Evolutionary conservation across 2,888 invertebrate species (phyloP), one percentile per base, ranked within the genome.

Genomic region (Eupeodes latifasciatus): DNA sequence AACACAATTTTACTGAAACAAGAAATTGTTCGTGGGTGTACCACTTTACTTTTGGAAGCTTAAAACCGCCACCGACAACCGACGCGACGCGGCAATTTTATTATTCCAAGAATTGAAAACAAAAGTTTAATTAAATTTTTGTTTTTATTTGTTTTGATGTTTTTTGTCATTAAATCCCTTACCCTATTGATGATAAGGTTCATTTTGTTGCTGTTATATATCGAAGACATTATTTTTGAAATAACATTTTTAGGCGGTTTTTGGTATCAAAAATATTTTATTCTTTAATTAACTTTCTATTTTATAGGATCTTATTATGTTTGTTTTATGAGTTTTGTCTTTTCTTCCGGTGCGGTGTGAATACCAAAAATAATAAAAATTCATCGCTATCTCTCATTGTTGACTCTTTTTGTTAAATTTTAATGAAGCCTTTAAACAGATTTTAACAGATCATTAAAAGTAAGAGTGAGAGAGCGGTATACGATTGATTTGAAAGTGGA

Each of bases 31-130:
- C 36, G 83, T 51, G 79, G 71, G 72, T 53, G 79, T 59, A 59
- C n/a, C 47, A 72, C 57, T 57, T 47, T 72, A 57, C 44, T 72
- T 40, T 40, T 57, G 59, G n/a, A 57, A 57, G 16, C 72, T 72
- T 72, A 72, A 59, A 34, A 57, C 14, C 14, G 3, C 19, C 19
- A 19, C 19, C 19, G 19, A 19, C 19, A 19, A 19, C 19, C 19
- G 19, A 19, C 19, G 19, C 19, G 19, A 19, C 19, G 27, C 12
- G 0, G 2, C 19, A 5, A 14, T 72, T 71, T 75, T 75, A 79
- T 83, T 75, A 71, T 69, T 76, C 64, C 40, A 76, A 5, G 40
- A 40, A 83, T 79, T 75, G 75, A 76, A 79, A 82, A 75, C 74
- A 67, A 74, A 71, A 71, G 40, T 81, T 81, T 74, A 78, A 53